These are phyloP conservation scores for Phyllostomus discolor DNA, from an alignment of 2,113 vertebrate genomes.

Conservation along the genomic window DNA sequence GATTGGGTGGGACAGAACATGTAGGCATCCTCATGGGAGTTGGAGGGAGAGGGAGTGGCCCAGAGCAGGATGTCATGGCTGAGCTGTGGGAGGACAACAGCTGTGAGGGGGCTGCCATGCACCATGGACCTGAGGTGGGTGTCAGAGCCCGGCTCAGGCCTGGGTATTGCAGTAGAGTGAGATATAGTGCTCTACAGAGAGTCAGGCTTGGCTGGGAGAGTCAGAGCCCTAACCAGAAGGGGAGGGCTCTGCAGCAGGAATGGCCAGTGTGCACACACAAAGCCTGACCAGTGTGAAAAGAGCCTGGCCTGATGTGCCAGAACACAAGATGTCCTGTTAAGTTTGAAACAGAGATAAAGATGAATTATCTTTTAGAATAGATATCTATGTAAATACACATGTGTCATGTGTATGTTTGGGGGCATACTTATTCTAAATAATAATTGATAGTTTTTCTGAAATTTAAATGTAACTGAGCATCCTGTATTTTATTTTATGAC, in stretches of 20 bases:
- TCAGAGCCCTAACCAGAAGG: not conserved
- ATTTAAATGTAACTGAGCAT: not conserved
- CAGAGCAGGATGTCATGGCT: not conserved
- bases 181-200: not conserved
- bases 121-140: accelerated
- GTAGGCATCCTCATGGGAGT: not conserved
- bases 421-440: not conserved
- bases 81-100: not conserved
- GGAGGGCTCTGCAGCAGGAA: not conserved
- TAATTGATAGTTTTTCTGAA: not conserved
- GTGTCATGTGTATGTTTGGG: not conserved
- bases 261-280: not conserved
- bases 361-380: not conserved
- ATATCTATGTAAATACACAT: not conserved
- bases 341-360: not conserved
- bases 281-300: not conserved
- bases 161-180: not conserved
- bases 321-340: not conserved
- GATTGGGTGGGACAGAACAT: not conserved
- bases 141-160: not conserved
- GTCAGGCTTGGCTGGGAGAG: not conserved
- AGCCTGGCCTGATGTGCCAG: not conserved
- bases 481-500: not conserved
- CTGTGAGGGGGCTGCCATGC: not conserved
- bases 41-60: no score